A percentile compares a stretch with the other conserved stretches of the same genome.
Conservation (phyloP, 64 coral and sea anemone species). For the Acropora tenuis region DNA sequence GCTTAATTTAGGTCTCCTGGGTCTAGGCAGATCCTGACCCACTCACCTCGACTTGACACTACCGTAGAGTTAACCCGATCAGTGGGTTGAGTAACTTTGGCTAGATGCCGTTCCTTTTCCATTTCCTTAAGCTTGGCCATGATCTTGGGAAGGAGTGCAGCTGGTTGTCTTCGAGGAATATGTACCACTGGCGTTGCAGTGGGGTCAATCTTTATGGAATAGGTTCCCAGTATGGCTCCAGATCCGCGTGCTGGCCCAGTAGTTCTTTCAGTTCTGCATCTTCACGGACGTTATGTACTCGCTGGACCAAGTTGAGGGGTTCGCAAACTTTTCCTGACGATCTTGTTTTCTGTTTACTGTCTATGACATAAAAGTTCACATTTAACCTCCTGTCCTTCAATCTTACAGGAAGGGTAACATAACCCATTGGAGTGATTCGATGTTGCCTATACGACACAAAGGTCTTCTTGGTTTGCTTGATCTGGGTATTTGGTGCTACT, state of each 20-base stretch:
- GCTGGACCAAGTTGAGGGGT: slow-evolving; percentile 41
- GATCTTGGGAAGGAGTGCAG: slow-evolving; percentile 1
- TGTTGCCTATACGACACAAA: slow-evolving; percentile 61
- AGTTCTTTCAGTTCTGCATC: background rate
- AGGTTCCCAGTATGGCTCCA: slow-evolving; percentile 42
- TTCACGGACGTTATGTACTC: background rate
- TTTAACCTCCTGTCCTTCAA: background rate
- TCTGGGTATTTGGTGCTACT: slow-evolving; percentile 27
- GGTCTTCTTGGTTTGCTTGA: slow-evolving; percentile 34
- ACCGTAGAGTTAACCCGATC: slow-evolving; percentile 29
- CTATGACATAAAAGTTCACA: slow-evolving; percentile 48
- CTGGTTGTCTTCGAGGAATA: slow-evolving; percentile 34
- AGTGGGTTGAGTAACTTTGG: slow-evolving; percentile 28
- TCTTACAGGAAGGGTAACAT: background rate
- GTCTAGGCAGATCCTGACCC: slow-evolving; percentile 40
- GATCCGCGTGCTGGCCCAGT: background rate
- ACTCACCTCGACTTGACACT: background rate
- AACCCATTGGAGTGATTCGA: slow-evolving; percentile 22
- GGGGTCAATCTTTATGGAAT: slow-evolving; percentile 47
- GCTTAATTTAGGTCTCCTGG: slow-evolving; percentile 5
- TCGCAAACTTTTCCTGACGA: slow-evolving; percentile 51
- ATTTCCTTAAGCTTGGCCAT: slow-evolving; percentile 28
- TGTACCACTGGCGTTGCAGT: slow-evolving; percentile 44
- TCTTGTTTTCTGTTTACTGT: slow-evolving; percentile 10
- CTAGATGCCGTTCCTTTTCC: slow-evolving; percentile 27